Conservation (phyloP, 64 coral and sea anemone genomes). For the Porites lutea region DNA sequence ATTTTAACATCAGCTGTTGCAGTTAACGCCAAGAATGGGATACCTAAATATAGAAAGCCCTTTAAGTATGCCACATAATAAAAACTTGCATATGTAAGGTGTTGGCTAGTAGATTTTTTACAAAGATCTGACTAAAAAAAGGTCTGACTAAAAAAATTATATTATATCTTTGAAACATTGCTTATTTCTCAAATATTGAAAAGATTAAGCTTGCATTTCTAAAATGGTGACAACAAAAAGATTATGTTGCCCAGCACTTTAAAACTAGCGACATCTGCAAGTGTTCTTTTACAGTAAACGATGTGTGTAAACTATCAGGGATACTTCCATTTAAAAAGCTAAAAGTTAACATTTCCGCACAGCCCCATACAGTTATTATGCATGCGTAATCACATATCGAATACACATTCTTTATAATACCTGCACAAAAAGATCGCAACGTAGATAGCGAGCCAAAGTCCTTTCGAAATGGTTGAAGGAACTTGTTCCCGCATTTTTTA, state of each 20-base stretch:
- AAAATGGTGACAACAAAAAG: constrained; percentile 2
- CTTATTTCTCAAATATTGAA: constrained; percentile 16
- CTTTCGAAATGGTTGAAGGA: constrained; percentile 9
- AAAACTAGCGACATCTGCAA: constrained; percentile 12
- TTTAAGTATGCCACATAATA: constrained; percentile 18
- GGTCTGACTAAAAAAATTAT: background rate
- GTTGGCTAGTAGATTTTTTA: constrained; percentile 22
- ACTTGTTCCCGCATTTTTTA: background rate
- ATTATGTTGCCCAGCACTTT: constrained; percentile 11
- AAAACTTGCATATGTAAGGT: constrained; percentile 25
- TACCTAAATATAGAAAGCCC: constrained; percentile 28
- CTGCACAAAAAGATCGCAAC: constrained; percentile 44
- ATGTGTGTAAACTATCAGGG: constrained; percentile 25
- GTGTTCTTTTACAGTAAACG: constrained; percentile 7
- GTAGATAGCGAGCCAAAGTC: constrained; percentile 46
- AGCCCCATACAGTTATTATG: constrained; percentile 11
- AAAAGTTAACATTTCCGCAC: constrained; percentile 21
- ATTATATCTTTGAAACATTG: constrained; percentile 19
- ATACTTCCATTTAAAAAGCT: constrained; percentile 41
- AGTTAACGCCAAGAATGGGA: constrained; percentile 62
- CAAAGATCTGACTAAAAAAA: background rate
- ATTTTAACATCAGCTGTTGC: constrained; percentile 60
- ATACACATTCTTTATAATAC: constrained; percentile 23
- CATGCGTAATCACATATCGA: constrained; percentile 8
- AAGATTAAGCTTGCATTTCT: constrained; percentile 22